phyloP scores from a whole-genome alignment of 2,113 vertebrate genomes.

The Sapajus apella region DNA sequence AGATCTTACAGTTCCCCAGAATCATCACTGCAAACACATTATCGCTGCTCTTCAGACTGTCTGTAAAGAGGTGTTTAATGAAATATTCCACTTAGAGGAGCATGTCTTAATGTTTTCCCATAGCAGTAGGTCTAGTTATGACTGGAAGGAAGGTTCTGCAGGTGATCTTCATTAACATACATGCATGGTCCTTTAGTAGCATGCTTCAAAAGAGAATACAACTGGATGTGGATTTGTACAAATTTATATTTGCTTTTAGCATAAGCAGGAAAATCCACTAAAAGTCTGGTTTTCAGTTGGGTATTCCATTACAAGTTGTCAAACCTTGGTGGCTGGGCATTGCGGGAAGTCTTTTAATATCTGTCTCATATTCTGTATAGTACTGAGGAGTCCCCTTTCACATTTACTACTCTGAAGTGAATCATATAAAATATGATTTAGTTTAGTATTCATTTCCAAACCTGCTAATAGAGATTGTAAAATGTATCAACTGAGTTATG shows the following conservation, averaged over 20 bases:
- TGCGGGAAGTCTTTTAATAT: neutral
- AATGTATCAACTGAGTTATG: neutral
- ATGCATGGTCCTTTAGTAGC: neutral
- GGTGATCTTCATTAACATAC: neutral
- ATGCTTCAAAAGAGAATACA: neutral
- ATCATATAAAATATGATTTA: conserved; percentile 6
- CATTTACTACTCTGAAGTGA: neutral
- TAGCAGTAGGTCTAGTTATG: neutral
- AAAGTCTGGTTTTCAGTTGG: neutral
- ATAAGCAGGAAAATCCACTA: neutral
- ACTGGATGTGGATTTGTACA: neutral
- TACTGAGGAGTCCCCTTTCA: neutral
- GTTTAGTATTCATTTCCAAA: neutral
- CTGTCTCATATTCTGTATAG: neutral
- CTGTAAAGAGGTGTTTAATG: neutral
- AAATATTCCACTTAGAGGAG: neutral
- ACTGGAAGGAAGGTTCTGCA: neutral
- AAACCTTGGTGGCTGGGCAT: neutral
- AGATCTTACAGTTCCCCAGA: neutral
- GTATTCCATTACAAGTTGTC: neutral
- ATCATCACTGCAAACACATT: neutral
- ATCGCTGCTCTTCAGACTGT: neutral
- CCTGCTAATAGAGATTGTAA: neutral
- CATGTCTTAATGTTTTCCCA: neutral
- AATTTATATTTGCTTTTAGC: conserved; percentile 18